These are phyloP conservation scores for Axinella damicornis DNA, from an alignment of 37 sponge, comb jelly and placozoan species.

Conservation along the genomic window DNA sequence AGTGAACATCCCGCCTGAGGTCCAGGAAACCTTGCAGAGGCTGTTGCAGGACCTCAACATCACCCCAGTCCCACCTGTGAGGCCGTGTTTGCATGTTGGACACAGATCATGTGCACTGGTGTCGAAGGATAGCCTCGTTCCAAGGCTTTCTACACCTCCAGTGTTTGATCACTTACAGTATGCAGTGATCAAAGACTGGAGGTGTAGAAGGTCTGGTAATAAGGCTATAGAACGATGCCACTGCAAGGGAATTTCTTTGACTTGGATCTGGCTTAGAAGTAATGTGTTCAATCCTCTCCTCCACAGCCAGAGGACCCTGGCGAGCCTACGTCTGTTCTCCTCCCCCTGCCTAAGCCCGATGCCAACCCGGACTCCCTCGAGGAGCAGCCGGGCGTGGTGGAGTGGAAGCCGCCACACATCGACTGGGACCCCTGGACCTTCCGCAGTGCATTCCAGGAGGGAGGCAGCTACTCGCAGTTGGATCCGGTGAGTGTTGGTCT, in stretches of 20 bases:
- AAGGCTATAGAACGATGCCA: too few relatives aligned
- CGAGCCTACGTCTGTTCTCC: conserved; percentile 40
- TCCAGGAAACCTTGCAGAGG: conserved; percentile 9
- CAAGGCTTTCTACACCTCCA: too few relatives aligned
- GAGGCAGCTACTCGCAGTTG: conserved; percentile 21
- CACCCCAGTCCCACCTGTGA: conserved; percentile 32
- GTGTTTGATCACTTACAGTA: too few relatives aligned
- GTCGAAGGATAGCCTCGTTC: too few relatives aligned
- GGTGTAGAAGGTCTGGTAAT: too few relatives aligned
- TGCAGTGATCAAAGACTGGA: too few relatives aligned
- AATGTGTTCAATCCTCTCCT: not conserved
- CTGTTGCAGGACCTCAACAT: conserved; percentile 43
- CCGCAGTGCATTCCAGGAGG: conserved; percentile 40
- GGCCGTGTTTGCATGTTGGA: too few relatives aligned
- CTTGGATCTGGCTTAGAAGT: too few relatives aligned
- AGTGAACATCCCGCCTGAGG: conserved; percentile 16
- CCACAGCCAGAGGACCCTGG: conserved; percentile 35
- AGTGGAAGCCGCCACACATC: conserved; percentile 73
- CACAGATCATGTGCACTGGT: too few relatives aligned
- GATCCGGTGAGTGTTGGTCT: conserved; percentile 19
- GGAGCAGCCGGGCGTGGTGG: conserved; percentile 26
- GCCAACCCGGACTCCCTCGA: not conserved
- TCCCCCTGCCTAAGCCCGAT: conserved; percentile 30
- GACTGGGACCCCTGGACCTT: conserved; percentile 80
- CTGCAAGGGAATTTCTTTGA: too few relatives aligned